Evolutionary conservation across 23 tunicate species (phyloP).

Genomic region (Aplidium turbinatum): DNA sequence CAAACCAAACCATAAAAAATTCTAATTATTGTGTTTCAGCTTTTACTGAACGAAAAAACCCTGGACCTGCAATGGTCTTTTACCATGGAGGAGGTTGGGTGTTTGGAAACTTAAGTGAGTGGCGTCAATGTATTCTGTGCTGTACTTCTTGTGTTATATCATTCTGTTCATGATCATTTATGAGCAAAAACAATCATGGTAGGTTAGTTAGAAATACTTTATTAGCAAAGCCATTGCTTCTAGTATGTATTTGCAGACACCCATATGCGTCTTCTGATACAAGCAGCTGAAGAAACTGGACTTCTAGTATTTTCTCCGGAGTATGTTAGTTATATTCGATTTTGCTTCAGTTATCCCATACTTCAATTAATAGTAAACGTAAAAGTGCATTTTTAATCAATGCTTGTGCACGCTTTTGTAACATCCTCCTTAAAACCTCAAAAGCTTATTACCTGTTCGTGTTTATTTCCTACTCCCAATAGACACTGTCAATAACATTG

Average conservation of each 20-base stretch:
- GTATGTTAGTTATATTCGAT: too few species aligned
- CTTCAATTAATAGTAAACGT: too few species aligned
- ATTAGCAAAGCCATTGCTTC: not conserved
- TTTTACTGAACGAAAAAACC: constrained; percentile 13
- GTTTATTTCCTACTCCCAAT: too few species aligned
- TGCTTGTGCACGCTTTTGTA: too few species aligned
- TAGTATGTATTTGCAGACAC: constrained; percentile 19
- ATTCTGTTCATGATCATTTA: not conserved
- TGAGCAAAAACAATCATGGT: not conserved
- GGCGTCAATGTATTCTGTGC: not conserved
- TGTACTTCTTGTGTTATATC: not conserved
- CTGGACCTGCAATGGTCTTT: constrained; percentile 70
- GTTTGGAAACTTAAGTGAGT: constrained; percentile 56
- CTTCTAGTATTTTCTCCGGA: constrained; percentile 61
- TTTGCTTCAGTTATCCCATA: too few species aligned
- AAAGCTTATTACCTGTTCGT: too few species aligned
- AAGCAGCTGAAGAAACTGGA: constrained; percentile 68
- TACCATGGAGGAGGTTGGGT: constrained; percentile 90
- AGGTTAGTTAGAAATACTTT: not conserved
- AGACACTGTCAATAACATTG: too few species aligned
- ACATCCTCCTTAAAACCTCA: too few species aligned
- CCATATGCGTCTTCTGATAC: constrained; percentile 20
- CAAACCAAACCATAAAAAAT: too few species aligned
- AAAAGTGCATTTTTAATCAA: too few species aligned
- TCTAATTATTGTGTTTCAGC: too few species aligned